Evolutionary conservation across 2,113 vertebrate species (phyloP), one percentile per base, ranked within the genome.

Genomic region (Cariama cristata): DNA sequence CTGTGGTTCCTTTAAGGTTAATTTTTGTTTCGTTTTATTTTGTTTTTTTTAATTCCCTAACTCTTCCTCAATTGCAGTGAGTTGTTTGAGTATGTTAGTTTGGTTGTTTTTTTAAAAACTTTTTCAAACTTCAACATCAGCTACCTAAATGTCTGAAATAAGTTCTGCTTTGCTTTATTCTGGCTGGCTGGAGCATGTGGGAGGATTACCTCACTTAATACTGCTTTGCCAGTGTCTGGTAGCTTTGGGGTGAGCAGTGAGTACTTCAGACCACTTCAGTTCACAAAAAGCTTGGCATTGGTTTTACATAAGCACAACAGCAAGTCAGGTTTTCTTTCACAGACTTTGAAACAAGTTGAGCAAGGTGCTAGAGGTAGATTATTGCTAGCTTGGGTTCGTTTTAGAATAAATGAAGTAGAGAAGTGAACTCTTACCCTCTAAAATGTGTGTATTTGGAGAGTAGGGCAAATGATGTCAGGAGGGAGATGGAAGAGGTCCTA

Each of bases 391-490:
- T 59, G 55, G 35, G 38, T 74, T 72, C 4, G 3, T 73, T 84
- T 84, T 40, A 19, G 59, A 15, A 4, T 44, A 38, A 52, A 47
- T n/a, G 50, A 53, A 15, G 55, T 44, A 28, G 42, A 73, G 33
- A 50, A 90, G 14, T 28, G 38, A 38, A 74, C n/a, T 71, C 3
- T 52, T 24, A 2, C 15, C 10, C 38, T 89, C n/a, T 23, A 5
- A 75, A 76, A 63, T 19, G n/a, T 14, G 10, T 21, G 6, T 33
- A 0, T 77, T 72, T 86, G 58, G 60, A 55, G 53, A 11, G 8
- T 0, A 14, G 27, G 35, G 49, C 20, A 21, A 44, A 20, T 5
- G 44, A 30, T 28, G 8, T 69, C 0, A 0, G 28, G 17, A 42
- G 9, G 6, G 33, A 42, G 6, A 8, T 2, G 5, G 33, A 30